phyloP scores from a whole-genome alignment of 2,113 vertebrate genomes.

The Oplegnathus fasciatus region DNA sequence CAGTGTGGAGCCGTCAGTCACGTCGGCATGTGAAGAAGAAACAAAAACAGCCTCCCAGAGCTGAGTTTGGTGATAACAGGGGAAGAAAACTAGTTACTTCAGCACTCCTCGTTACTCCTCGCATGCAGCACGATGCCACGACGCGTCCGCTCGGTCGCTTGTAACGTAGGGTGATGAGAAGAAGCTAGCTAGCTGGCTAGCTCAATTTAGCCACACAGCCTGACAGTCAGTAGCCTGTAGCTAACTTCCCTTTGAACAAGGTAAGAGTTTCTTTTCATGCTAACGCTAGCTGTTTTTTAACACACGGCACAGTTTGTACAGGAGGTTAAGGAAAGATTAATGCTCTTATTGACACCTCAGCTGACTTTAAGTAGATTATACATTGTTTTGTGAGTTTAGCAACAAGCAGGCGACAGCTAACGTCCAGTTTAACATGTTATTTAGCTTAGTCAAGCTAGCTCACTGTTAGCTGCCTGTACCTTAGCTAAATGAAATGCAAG shows the following conservation, averaged over 20 bases:
- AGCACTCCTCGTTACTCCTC: background rate
- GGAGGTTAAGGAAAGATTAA: accelerated
- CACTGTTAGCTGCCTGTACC: background rate
- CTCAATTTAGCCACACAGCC: slow-evolving; percentile 15
- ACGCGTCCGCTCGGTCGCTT: background rate
- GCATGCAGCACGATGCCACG: slow-evolving; percentile 1
- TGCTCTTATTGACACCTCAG: background rate
- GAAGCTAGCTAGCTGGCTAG: slow-evolving; percentile 46
- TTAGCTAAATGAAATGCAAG: background rate
- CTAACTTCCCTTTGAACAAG: slow-evolving; percentile 29
- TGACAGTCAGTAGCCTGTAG: slow-evolving; percentile 38
- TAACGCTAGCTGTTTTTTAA: background rate
- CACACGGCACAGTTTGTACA: accelerated
- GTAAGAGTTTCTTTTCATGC: slow-evolving; percentile 36
- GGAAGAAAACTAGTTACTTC: background rate
- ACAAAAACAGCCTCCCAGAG: background rate
- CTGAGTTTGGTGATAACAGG: background rate
- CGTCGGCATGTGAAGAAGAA: slow-evolving; percentile 43
- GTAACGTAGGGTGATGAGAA: slow-evolving; percentile 13
- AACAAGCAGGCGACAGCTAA: background rate
- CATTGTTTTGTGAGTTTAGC: background rate
- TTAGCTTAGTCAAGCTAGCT: slow-evolving; percentile 15
- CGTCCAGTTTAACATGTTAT: background rate
- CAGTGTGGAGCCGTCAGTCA: slow-evolving; percentile 11
- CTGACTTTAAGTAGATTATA: background rate